Base-by-base conservation (phyloP, 2,888 invertebrate species). In the Apodemia duryi region DNA sequence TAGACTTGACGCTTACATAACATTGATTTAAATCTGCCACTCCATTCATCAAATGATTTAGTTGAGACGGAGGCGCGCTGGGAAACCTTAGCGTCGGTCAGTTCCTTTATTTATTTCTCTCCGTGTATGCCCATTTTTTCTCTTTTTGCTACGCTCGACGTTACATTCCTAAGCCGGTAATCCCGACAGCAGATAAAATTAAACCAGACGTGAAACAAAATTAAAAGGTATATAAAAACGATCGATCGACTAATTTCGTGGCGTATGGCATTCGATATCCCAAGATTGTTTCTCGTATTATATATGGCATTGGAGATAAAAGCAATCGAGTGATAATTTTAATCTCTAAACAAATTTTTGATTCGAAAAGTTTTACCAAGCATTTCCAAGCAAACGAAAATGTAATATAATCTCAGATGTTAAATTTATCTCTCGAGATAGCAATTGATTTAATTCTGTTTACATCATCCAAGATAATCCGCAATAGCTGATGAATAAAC, bases 131-230 rank as follows among this genome's bases (percentile, higher is more conserved):
- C 77, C 77, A 81, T 86, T 89, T 88, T 90, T 91, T 82, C 76
- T 88, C 87, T 85, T 89, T 82, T 90, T 90, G 87, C 82, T 77
- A 66, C 73, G 77, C 73, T 77, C 85, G 85, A 81, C 83, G 86
- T 84, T 87, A 88, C 90, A 91, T 91, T 91, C 91, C 91, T 89
- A 87, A 88, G 89, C 85, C 86, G 84, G 91, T 90, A 90, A 91
- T 90, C 90, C 86, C 85, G 86, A 87, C 90, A 86, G 86, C 85
- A 84, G 89, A 90, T 90, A 90, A 91, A 91, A 90, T 91, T 91
- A 90, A 90, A 88, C 88, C 90, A 91, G 91, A 91, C 91, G 87
- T 85, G 85, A 88, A 91, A 91, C 85, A 90, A 91, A 91, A 91
- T 90, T 88, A 91, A 91, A 91, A 90, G 83, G 86, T 84, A 85